A percentile compares a stretch with the other conserved stretches of the same genome.
These are phyloP conservation scores for Ivindomyrus marchei DNA, from an alignment of 2,113 vertebrate genomes.

Conservation along the genomic window DNA sequence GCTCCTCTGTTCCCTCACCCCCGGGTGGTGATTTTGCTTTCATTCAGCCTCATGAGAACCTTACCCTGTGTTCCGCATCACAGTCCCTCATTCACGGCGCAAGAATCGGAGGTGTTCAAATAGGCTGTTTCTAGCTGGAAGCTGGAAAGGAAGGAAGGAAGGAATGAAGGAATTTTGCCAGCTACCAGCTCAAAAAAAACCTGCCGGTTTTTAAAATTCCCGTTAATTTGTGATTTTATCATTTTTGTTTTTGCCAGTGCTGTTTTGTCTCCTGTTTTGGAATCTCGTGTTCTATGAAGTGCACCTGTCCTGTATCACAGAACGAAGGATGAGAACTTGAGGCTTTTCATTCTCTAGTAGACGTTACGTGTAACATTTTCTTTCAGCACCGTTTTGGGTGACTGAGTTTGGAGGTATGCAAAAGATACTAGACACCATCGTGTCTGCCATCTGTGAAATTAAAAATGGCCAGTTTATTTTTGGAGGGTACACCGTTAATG, in stretches of 20 bases:
- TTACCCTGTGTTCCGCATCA: not conserved
- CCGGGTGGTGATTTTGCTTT: not conserved
- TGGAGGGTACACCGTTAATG: not conserved
- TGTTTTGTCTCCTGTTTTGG: not conserved
- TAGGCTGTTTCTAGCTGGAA: not conserved
- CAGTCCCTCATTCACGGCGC: not conserved
- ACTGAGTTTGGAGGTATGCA: not conserved
- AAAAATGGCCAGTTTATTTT: not conserved
- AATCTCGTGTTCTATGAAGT: not conserved
- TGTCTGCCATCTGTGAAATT: not conserved
- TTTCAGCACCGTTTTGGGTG: not conserved
- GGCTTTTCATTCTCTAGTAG: not conserved
- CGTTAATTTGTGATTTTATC: not conserved
- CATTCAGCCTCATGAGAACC: not conserved
- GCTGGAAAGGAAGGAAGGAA: not conserved
- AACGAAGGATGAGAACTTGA: not conserved
- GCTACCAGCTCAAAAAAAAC: not conserved
- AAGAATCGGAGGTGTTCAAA: not conserved
- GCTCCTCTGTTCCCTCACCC: not conserved
- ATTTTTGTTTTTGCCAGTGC: not conserved
- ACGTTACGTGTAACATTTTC: not conserved
- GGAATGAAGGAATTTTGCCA: not conserved
- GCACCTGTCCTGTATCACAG: not conserved
- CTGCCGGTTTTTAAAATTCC: not conserved
- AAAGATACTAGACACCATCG: not conserved